These are phyloP conservation scores for Cheilosia impressa DNA, from an alignment of 2,888 invertebrate species.

Conservation along the genomic window DNA sequence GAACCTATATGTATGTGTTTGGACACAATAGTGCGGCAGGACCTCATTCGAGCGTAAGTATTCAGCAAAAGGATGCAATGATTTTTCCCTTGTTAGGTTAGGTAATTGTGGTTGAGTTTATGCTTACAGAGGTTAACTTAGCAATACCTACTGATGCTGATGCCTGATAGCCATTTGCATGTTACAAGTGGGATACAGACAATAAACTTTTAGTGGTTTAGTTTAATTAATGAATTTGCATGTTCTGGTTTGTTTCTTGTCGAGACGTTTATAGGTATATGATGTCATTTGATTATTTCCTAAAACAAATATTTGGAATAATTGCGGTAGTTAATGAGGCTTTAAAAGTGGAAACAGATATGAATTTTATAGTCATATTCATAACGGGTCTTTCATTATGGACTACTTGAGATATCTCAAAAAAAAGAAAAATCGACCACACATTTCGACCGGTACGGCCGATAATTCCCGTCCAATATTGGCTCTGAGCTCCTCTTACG, in stretches of 20 bases:
- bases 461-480: too few relatives aligned
- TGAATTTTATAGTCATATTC: too few relatives aligned
- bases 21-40: slow-evolving; percentile 92
- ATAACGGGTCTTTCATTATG: too few relatives aligned
- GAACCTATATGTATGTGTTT: slow-evolving; percentile 95
- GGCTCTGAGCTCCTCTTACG: too few relatives aligned
- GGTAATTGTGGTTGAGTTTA: slow-evolving; percentile 29
- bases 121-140: slow-evolving; percentile 20
- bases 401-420: too few relatives aligned
- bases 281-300: neutral
- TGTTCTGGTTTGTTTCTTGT: neutral
- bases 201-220: slow-evolving; percentile 25
- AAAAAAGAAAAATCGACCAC: too few relatives aligned
- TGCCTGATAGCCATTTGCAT: slow-evolving; percentile 34
- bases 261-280: neutral
- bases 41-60: slow-evolving; percentile 90
- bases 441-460: too few relatives aligned
- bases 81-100: slow-evolving; percentile 22
- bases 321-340: neutral
- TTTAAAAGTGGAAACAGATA: too few relatives aligned
- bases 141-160: slow-evolving; percentile 18
- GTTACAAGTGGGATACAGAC: slow-evolving; percentile 19
- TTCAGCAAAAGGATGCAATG: neutral
- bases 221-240: slow-evolving; percentile 2
- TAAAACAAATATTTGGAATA: neutral